phyloP scores from a whole-genome alignment of 2,888 invertebrate species.

The Pocota personata region DNA sequence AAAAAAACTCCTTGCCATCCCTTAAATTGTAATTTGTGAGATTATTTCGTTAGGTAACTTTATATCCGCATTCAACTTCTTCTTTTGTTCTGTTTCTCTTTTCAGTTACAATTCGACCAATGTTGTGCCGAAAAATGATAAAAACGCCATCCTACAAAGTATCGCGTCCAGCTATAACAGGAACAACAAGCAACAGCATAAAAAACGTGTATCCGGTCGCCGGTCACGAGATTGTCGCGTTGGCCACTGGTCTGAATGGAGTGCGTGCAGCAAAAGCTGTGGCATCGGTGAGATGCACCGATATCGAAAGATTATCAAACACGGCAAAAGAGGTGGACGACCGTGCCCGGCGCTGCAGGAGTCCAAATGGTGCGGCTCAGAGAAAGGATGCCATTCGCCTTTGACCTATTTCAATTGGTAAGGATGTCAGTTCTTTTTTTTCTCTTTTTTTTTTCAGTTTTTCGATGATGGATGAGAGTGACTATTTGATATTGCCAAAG shows the following conservation, averaged over 20 bases:
- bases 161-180: slow-evolving; percentile 87
- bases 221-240: slow-evolving; percentile 92
- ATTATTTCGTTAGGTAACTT: slow-evolving; percentile 50
- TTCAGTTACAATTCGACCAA: slow-evolving; percentile 78
- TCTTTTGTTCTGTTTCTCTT: slow-evolving; percentile 11
- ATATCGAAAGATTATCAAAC: slow-evolving; percentile 89
- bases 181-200: slow-evolving; percentile 79
- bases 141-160: slow-evolving; percentile 88
- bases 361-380: slow-evolving; percentile 94
- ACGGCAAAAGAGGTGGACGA: slow-evolving; percentile 90
- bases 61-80: background rate
- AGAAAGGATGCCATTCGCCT: slow-evolving; percentile 86
- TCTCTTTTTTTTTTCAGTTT: background rate
- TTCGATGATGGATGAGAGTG: background rate
- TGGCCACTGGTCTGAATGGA: slow-evolving; percentile 94
- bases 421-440: slow-evolving; percentile 74
- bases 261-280: slow-evolving; percentile 93
- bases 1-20: slow-evolving; percentile 3
- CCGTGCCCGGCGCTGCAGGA: slow-evolving; percentile 93
- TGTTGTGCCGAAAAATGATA: slow-evolving; percentile 85
- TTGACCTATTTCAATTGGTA: slow-evolving; percentile 86
- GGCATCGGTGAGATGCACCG: slow-evolving; percentile 95
- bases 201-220: slow-evolving; percentile 82
- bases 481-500: background rate
- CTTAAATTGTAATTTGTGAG: slow-evolving; percentile 36